phyloP scores from a whole-genome alignment of 2,113 vertebrate genomes.

The Psilopogon haemacephalus region DNA sequence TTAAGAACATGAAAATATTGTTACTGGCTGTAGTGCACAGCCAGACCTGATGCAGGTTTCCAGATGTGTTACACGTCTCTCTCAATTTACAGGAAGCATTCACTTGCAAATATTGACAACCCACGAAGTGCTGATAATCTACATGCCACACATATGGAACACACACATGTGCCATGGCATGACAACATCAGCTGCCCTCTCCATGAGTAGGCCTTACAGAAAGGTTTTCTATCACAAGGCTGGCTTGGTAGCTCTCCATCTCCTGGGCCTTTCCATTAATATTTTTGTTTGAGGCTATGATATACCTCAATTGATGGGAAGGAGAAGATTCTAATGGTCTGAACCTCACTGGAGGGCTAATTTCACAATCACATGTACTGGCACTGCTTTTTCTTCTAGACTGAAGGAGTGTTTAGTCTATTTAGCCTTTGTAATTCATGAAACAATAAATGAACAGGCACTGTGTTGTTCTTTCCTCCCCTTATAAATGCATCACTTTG shows the following conservation, averaged over 20 bases:
- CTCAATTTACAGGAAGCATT: not conserved
- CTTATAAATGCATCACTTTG: slow-evolving; percentile 10
- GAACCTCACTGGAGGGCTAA: not conserved
- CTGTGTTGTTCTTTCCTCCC: slow-evolving; percentile 38
- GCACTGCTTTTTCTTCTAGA: not conserved
- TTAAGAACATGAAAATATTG: not conserved
- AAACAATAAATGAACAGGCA: slow-evolving; percentile 43
- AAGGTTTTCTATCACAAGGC: not conserved
- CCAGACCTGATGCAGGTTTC: not conserved
- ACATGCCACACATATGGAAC: not conserved
- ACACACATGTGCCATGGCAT: not conserved
- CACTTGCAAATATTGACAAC: not conserved
- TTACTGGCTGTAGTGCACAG: not conserved
- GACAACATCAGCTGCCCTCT: not conserved
- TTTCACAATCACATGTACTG: not conserved
- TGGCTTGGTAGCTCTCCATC: not conserved
- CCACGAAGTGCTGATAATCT: not conserved
- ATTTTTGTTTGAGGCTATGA: not conserved
- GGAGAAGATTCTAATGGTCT: not conserved
- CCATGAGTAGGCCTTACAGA: not conserved
- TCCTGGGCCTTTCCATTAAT: not conserved
- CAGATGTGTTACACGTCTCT: not conserved
- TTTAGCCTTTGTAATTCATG: slow-evolving; percentile 14
- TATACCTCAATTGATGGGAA: not conserved
- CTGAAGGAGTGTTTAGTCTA: not conserved